These are phyloP conservation scores for Drosophila persimilis DNA, from an alignment of 1,140 invertebrate genomes.

Conservation along the genomic window DNA sequence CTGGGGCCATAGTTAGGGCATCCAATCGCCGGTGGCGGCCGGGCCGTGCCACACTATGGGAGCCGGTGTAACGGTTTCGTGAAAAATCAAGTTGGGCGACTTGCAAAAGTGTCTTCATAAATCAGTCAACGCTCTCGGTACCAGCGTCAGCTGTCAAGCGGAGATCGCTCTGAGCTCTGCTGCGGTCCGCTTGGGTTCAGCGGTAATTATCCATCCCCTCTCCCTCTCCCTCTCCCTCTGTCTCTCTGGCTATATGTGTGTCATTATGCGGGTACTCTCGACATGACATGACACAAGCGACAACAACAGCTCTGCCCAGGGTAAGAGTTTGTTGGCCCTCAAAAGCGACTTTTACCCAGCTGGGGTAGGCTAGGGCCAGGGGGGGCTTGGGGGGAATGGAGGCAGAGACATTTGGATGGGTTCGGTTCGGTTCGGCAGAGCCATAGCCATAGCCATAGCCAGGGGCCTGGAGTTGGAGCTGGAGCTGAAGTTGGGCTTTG, in stretches of 20 bases:
- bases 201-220: slow-evolving; percentile 32
- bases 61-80: slow-evolving; percentile 44
- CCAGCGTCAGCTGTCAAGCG: slow-evolving; percentile 49
- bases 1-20: not conserved
- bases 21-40: not conserved
- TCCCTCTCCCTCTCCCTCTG: too few relatives aligned
- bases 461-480: slow-evolving; percentile 1
- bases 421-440: slow-evolving; percentile 6
- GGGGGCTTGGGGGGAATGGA: not conserved
- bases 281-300: slow-evolving; percentile 28
- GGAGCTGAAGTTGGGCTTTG: slow-evolving; percentile 14
- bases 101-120: slow-evolving; percentile 58
- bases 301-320: slow-evolving; percentile 4
- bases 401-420: slow-evolving; percentile 19
- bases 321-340: slow-evolving; percentile 34
- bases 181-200: slow-evolving; percentile 43
- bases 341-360: slow-evolving; percentile 32
- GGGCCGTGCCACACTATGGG: slow-evolving; percentile 3
- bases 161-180: slow-evolving; percentile 22
- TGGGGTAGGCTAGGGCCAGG: not conserved
- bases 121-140: slow-evolving; percentile 47
- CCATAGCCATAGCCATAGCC: not conserved
- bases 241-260: slow-evolving; percentile 9
- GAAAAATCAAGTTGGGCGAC: slow-evolving; percentile 55
- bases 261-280: slow-evolving; percentile 34